These are phyloP conservation scores for Augochlorella aurata DNA, from an alignment of 2,888 invertebrate species.

Conservation along the genomic window DNA sequence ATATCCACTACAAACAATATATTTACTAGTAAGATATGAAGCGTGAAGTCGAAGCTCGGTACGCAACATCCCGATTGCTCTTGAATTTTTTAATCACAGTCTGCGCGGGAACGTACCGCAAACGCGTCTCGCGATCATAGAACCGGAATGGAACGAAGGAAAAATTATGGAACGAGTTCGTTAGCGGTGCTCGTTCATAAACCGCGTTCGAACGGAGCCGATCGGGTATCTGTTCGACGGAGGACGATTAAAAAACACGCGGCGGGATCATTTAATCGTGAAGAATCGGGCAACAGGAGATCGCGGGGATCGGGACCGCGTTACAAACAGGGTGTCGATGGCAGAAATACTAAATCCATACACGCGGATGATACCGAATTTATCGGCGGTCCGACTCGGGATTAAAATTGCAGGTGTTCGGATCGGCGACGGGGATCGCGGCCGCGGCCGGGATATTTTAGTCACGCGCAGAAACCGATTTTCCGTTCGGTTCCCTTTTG, in stretches of 20 bases:
- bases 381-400: neutral
- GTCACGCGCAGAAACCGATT: slow-evolving; percentile 11
- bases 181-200: neutral
- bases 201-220: neutral
- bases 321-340: neutral
- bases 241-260: neutral
- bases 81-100: too few relatives aligned
- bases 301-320: neutral
- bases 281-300: neutral
- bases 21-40: too few relatives aligned
- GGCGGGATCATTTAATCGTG: neutral
- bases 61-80: too few relatives aligned
- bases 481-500: neutral
- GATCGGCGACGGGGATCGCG: neutral
- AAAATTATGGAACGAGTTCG: neutral
- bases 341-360: neutral
- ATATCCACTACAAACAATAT: too few relatives aligned
- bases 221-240: neutral
- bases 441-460: neutral
- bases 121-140: too few relatives aligned
- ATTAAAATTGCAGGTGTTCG: slow-evolving; percentile 9
- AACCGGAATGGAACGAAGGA: too few relatives aligned
- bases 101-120: too few relatives aligned
- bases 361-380: slow-evolving; percentile 3
- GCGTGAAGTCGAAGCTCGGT: too few relatives aligned